phyloP scores from a whole-genome alignment of 2,888 invertebrate genomes.

The Liopterus haemorrhoidalis region DNA sequence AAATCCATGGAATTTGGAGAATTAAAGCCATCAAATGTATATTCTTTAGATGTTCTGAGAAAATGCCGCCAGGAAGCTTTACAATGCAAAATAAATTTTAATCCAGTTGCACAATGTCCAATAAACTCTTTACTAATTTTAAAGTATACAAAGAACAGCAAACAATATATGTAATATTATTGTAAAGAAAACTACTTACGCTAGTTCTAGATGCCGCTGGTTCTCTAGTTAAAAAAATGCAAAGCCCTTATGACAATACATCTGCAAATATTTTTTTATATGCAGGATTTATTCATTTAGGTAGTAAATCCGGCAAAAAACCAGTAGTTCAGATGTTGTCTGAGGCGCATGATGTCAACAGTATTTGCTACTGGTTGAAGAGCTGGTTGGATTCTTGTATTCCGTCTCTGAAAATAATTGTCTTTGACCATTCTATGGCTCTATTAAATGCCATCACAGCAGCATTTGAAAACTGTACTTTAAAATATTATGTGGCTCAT shows the following conservation, averaged over 20 bases:
- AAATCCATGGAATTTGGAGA: too few relatives aligned
- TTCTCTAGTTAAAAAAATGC: not conserved
- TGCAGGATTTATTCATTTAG: constrained; percentile 7
- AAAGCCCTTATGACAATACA: constrained; percentile 8
- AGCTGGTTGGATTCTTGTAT: constrained; percentile 5
- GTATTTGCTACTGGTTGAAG: constrained; percentile 3
- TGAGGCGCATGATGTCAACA: constrained; percentile 3
- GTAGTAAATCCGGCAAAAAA: constrained; percentile 5
- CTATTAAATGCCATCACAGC: constrained; percentile 8
- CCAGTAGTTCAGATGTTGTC: constrained; percentile 10
- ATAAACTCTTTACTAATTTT: constrained; percentile 3
- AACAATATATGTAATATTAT: too few relatives aligned
- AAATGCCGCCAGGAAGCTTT: not conserved
- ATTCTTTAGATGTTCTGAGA: not conserved
- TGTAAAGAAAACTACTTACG: too few relatives aligned
- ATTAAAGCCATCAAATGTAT: not conserved
- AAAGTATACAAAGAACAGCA: constrained; percentile 4
- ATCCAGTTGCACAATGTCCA: too few relatives aligned
- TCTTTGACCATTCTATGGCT: constrained; percentile 13
- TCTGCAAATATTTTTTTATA: constrained; percentile 9
- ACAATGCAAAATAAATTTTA: too few relatives aligned
- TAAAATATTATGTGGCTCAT: constrained; percentile 1
- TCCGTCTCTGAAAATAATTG: constrained; percentile 7
- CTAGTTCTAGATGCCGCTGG: constrained; percentile 11
- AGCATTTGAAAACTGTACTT: constrained; percentile 6